Percentiles rank a stretch among this genome's conserved stretches.
Conservation (phyloP, 2,113 vertebrate species). For the Parotia lawesii region DNA sequence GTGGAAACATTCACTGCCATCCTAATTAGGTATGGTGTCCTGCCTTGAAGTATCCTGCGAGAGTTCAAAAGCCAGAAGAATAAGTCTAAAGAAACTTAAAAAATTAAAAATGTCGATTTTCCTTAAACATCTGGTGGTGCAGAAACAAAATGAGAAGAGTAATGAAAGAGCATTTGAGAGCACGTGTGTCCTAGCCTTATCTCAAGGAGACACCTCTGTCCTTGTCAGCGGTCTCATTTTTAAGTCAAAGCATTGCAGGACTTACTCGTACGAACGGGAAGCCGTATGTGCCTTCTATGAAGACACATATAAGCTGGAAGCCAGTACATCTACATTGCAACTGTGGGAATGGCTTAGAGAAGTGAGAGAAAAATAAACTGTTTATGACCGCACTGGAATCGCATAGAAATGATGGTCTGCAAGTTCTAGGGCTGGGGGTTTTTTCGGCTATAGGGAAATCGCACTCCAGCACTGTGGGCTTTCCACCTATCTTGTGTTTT, state of each 20-base stretch:
- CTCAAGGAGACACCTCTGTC: background rate
- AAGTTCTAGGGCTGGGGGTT: background rate
- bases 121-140: background rate
- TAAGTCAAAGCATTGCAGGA: background rate
- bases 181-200: background rate
- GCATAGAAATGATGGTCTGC: background rate
- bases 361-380: background rate
- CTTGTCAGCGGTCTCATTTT: background rate
- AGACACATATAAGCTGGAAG: background rate
- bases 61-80: background rate
- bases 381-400: background rate
- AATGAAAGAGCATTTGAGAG: background rate
- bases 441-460: background rate
- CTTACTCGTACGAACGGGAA: background rate
- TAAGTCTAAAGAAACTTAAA: background rate
- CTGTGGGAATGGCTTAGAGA: background rate
- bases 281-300: background rate
- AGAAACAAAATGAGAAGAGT: background rate
- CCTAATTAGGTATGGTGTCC: background rate
- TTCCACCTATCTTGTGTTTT: background rate
- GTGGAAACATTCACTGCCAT: background rate
- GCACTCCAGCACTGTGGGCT: background rate
- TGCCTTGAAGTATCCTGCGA: background rate
- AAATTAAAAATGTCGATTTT: background rate
- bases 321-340: background rate